These are phyloP conservation scores for Hozukius guyotensis DNA, from an alignment of 2,797 vertebrate genomes.

Conservation along the genomic window DNA sequence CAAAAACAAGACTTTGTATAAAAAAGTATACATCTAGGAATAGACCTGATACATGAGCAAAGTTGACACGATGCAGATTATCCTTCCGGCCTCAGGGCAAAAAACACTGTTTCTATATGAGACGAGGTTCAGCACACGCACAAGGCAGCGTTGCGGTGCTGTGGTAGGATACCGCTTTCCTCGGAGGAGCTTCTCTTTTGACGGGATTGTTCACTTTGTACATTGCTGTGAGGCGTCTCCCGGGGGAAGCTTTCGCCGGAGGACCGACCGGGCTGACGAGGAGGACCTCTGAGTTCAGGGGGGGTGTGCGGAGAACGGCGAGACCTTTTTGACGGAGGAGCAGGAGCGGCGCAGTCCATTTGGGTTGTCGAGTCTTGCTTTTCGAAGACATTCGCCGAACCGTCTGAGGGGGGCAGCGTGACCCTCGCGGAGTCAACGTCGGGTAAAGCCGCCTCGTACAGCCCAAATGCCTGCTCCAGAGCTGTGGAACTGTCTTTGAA, in stretches of 20 bases:
- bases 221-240: conserved; percentile 29
- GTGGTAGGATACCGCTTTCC: conserved; percentile 52
- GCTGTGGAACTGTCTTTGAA: conserved; percentile 49
- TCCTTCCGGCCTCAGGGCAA: not conserved
- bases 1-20: conserved; percentile 50
- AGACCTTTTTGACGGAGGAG: conserved; percentile 54
- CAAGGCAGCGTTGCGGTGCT: conserved; percentile 70
- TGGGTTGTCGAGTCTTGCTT: conserved; percentile 65
- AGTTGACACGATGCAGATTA: conserved; percentile 35
- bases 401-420: conserved; percentile 30
- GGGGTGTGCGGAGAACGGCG: conserved; percentile 29
- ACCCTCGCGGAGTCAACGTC: conserved; percentile 38
- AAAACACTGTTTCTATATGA: not conserved
- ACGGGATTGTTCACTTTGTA: conserved; percentile 44
- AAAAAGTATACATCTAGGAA: conserved; percentile 64
- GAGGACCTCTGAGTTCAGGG: conserved; percentile 26
- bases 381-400: conserved; percentile 53
- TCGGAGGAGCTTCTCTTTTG: conserved; percentile 57
- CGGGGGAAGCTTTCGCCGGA: conserved; percentile 34
- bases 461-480: conserved; percentile 70
- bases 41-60: conserved; percentile 31
- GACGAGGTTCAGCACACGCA: conserved; percentile 69
- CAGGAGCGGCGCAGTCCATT: conserved; percentile 29
- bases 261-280: conserved; percentile 2
- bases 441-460: conserved; percentile 60